A percentile compares a stretch with the other conserved stretches of the same genome.
These are phyloP conservation scores for Hydropotes inermis DNA, from an alignment of 2,113 vertebrate species.

Conservation along the genomic window DNA sequence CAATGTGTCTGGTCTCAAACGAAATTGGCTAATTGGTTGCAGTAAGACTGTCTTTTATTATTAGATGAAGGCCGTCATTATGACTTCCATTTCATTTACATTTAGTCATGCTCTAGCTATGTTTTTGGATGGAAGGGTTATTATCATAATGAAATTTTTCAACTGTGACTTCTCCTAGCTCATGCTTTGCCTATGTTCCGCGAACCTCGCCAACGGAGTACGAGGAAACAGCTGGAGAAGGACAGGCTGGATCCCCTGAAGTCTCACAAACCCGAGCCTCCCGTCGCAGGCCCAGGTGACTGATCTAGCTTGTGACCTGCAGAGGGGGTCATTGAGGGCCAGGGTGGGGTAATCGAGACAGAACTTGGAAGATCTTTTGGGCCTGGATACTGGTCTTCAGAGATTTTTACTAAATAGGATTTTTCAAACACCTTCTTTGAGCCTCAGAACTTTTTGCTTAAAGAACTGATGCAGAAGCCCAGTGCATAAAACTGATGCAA, in stretches of 20 bases:
- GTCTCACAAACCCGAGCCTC: slow-evolving; percentile 97
- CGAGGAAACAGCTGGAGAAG: slow-evolving; percentile 97
- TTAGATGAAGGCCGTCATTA: slow-evolving; percentile 59
- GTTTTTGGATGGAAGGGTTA: slow-evolving; percentile 52
- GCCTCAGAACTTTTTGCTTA: neutral
- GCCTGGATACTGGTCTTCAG: neutral
- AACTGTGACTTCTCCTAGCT: slow-evolving; percentile 81
- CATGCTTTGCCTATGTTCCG: slow-evolving; percentile 98
- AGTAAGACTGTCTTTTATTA: slow-evolving; percentile 61
- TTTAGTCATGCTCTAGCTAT: slow-evolving; percentile 61
- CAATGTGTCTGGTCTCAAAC: slow-evolving; percentile 41
- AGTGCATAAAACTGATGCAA: neutral
- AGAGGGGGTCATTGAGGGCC: neutral
- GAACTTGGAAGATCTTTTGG: neutral
- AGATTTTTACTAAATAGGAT: neutral
- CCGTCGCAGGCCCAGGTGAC: slow-evolving; percentile 96
- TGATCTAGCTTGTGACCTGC: neutral
- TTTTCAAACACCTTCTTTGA: neutral
- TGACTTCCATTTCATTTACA: slow-evolving; percentile 52
- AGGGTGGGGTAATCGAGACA: fast-evolving
- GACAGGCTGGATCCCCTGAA: slow-evolving; percentile 94
- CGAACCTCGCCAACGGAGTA: slow-evolving; percentile 96
- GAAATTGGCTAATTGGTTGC: slow-evolving; percentile 52
- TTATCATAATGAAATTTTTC: slow-evolving; percentile 62
- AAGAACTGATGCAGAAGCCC: neutral